A percentile compares a stretch with the other conserved stretches of the same genome.
Evolutionary conservation across 1,140 invertebrate genomes (phyloP).

Genomic region (Paraescarpia echinospica): DNA sequence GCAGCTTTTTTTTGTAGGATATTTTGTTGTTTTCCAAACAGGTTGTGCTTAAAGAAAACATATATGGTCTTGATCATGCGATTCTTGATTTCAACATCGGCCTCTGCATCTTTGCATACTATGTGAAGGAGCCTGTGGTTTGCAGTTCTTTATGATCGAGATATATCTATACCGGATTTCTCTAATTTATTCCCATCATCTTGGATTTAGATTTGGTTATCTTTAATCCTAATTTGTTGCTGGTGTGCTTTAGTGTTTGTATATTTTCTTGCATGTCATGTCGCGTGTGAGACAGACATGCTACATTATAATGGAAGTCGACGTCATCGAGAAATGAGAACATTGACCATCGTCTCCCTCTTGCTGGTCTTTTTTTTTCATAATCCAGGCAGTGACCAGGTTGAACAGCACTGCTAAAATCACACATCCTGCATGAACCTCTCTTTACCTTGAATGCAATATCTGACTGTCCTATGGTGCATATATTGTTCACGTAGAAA

Average conservation of each 20-base stretch:
- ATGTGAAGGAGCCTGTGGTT: conserved; percentile 13
- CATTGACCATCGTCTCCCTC: not conserved
- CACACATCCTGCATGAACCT: too few relatives aligned
- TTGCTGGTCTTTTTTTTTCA: not conserved
- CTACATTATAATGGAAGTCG: not conserved
- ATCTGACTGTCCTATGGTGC: not conserved
- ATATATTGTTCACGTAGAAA: not conserved
- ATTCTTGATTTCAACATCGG: conserved; percentile 24
- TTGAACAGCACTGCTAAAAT: not conserved
- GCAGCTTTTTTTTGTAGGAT: not conserved
- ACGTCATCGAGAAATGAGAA: not conserved
- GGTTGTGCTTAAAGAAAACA: conserved; percentile 15
- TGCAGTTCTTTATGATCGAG: not conserved
- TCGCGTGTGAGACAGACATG: not conserved
- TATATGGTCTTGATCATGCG: conserved; percentile 28
- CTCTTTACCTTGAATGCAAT: not conserved
- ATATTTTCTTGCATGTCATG: not conserved
- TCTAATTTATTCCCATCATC: not conserved
- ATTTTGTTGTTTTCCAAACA: conserved; percentile 27
- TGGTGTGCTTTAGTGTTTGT: not conserved
- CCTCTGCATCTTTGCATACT: conserved; percentile 18
- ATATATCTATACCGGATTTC: not conserved
- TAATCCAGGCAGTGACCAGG: not conserved
- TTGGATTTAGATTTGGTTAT: not conserved
- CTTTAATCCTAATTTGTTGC: not conserved